Evolutionary conservation across 2,888 invertebrate species (phyloP).

Genomic region (Eulithis testata): DNA sequence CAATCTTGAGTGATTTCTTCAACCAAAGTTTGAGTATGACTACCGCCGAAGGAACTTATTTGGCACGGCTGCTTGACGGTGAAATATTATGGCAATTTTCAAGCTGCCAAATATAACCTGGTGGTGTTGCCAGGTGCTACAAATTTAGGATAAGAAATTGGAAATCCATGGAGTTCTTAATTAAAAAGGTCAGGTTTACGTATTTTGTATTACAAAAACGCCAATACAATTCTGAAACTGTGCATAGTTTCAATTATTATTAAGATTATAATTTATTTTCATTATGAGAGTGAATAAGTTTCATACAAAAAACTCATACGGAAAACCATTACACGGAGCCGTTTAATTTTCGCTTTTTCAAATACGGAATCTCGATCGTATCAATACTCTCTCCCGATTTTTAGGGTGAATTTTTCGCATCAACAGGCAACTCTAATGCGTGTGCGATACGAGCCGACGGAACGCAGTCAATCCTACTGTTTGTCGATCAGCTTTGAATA

Average conservation of each 20-base stretch:
- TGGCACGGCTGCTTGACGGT: constrained; percentile 66
- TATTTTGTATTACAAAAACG: no score
- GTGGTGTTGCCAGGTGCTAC: constrained; percentile 40
- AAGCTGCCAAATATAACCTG: constrained; percentile 66
- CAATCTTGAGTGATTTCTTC: constrained; percentile 61
- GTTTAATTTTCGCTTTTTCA: neutral
- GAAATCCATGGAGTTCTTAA: constrained; percentile 1
- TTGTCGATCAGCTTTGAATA: constrained; percentile 69
- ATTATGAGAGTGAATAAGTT: no score
- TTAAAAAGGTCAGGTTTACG: no score
- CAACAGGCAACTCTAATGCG: constrained; percentile 31
- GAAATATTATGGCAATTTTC: constrained; percentile 79
- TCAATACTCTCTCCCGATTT: constrained; percentile 4
- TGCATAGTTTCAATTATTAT: no score
- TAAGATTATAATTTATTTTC: no score
- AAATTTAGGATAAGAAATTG: constrained; percentile 6
- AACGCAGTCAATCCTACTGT: constrained; percentile 70
- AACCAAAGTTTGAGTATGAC: constrained; percentile 62
- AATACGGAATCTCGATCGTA: neutral
- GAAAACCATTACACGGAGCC: no score
- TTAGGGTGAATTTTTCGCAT: constrained; percentile 16
- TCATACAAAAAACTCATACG: no score
- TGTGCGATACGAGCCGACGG: constrained; percentile 41
- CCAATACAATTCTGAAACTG: no score
- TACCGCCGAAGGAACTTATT: constrained; percentile 69